Base-by-base conservation (phyloP, 2,113 vertebrate genomes). In the Gnathonemus echidnorhynchus region DNA sequence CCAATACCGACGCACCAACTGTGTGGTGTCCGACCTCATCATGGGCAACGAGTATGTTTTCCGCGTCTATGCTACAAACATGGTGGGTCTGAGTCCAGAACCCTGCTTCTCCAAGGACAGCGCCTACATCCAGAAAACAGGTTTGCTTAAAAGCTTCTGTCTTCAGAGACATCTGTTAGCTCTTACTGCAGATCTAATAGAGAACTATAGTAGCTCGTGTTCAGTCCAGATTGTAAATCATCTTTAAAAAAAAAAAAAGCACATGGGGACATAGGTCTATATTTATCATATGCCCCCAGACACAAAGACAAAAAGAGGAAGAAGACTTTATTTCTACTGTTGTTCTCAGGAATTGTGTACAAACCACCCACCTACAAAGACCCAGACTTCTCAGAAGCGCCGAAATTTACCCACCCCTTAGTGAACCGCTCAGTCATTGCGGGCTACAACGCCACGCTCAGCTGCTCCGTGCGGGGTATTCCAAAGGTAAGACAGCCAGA, bases 1-100 rank as follows among this genome's bases (percentile, higher is more conserved):
- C 13, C 97, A 96, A 53, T 99, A 98, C 93, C 96, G 97, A 6
- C 96, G 97, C 84, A 97, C 96, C 62, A 94, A 99, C 94, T 98
- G 98, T 11, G 95, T 98, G 0, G 97, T 95, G 89, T 97, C 98
- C 0, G 98, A 99, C 92, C 96, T 99, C 91, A 96, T 99, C 90
- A 97, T 98, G 93, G 98, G 98, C 86, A 99, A 99, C 0, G 96
- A 98, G 74, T 99, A 98, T 70, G 92, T 97, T 91, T 99, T 99
- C 94, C 93, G 98, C 50, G 93, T 97, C 91, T 98, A 96, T 90
- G 95, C 98, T 91, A 95, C 95, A 39, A 99, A 99, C 95, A 91
- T 96, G 91, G 98, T 98, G 93, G 98, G 98, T 77, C 90, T 96
- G 90, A 99, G 98, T 62, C 96, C 93, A 53, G 95, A 94, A 4